Evolutionary conservation across 1,140 invertebrate genomes (phyloP).

Genomic region (Cylas formicarius): DNA sequence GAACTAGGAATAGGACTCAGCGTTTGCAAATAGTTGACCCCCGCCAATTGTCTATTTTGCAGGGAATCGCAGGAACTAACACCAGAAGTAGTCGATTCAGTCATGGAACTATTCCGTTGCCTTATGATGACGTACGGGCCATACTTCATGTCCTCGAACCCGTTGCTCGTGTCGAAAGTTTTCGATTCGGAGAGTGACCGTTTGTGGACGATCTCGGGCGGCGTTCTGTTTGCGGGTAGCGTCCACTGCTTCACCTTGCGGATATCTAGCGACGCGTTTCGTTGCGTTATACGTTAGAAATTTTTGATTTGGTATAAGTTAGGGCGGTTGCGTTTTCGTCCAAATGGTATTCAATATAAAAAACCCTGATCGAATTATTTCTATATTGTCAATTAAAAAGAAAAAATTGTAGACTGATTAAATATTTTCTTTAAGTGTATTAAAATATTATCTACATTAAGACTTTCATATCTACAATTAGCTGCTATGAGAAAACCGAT

Average conservation of each 20-base stretch:
- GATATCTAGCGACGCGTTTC: too few species aligned
- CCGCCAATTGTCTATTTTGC: slow-evolving; percentile 47
- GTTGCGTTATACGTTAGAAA: too few species aligned
- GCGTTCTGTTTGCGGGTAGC: slow-evolving; percentile 45
- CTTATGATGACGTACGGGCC: slow-evolving; percentile 37
- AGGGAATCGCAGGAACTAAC: slow-evolving; percentile 71
- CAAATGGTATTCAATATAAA: too few species aligned
- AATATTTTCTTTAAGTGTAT: too few species aligned
- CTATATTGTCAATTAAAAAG: too few species aligned
- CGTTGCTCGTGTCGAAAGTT: slow-evolving; percentile 45
- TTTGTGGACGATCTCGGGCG: slow-evolving; percentile 45
- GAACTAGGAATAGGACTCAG: slow-evolving; percentile 78
- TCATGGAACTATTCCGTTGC: slow-evolving; percentile 49
- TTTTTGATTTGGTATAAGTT: too few species aligned
- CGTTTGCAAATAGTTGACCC: slow-evolving; percentile 56
- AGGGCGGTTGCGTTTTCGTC: too few species aligned
- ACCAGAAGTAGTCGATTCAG: slow-evolving; percentile 71
- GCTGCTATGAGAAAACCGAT: too few species aligned
- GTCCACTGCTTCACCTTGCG: slow-evolving; percentile 46
- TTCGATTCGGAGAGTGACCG: slow-evolving; percentile 58
- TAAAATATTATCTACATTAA: too few species aligned
- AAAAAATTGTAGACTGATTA: too few species aligned
- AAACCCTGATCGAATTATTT: too few species aligned
- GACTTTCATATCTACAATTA: too few species aligned
- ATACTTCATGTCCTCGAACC: slow-evolving; percentile 20